phyloP scores from a whole-genome alignment of 2,113 vertebrate genomes.

The Lepus timidus region DNA sequence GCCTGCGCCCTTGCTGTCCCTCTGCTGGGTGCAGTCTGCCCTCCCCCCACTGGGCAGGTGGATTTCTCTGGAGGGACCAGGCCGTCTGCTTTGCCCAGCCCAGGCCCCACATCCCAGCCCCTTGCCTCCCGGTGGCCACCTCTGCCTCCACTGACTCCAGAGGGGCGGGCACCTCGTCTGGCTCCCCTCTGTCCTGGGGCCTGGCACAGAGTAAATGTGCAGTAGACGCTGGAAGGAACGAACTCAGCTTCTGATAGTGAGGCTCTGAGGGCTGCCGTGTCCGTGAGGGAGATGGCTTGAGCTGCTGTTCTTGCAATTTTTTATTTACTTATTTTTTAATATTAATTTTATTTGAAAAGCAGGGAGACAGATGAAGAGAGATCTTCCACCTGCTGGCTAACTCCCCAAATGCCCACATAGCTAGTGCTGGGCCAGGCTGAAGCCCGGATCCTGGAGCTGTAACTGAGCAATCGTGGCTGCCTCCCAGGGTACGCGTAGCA shows the following conservation, averaged over 20 bases:
- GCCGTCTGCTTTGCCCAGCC: not conserved
- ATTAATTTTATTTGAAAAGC: no score
- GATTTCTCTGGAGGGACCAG: not conserved
- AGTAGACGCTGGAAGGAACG: not conserved
- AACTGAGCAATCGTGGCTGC: no score
- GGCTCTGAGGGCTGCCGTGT: not conserved
- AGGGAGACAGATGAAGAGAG: no score
- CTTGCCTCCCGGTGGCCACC: fast-evolving
- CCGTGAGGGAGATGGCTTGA: not conserved
- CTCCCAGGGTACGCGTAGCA: no score
- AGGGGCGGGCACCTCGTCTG: not conserved
- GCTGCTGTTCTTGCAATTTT: no score
- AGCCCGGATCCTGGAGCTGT: no score
- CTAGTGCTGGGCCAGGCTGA: no score
- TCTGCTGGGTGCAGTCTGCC: not conserved
- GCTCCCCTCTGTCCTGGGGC: not conserved
- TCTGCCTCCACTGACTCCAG: fast-evolving
- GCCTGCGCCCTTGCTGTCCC: fast-evolving
- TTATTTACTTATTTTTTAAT: no score
- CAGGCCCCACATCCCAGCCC: not conserved
- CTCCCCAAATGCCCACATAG: no score
- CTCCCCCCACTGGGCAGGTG: not conserved
- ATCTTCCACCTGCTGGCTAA: not conserved
- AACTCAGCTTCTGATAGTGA: not conserved
- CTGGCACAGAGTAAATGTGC: not conserved